Base-by-base conservation (phyloP, 2,888 invertebrate species). In the Meiosimyza platycephala region DNA sequence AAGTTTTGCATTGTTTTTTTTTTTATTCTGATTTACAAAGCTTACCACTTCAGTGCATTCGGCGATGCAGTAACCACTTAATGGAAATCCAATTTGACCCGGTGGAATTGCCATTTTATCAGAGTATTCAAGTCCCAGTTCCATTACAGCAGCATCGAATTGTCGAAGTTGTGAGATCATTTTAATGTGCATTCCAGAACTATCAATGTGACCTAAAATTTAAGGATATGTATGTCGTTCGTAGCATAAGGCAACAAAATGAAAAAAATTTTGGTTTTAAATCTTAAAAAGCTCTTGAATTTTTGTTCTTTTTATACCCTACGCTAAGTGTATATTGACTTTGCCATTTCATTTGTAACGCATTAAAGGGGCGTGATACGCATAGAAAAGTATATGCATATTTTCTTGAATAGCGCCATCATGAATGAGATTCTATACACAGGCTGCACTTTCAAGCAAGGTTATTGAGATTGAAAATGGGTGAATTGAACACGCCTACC, bases 81-180 rank as follows among this genome's bases (percentile, higher is more conserved):
- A 86, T 0, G 92, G 89, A 87, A 98, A 99, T 4, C 90, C 89
- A 67, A 90, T 88, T 82, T 94, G 94, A 4, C 90, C 89, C 0
- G 96, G 97, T 0, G 99, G 99, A 76, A 99, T 96, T 0, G 97
- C 98, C 95, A 98, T 98, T 89, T 98, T 98, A 87, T 98, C 97
- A 0, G 95, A 95, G 84, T 99, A 99, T 84, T 99, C 98, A 62
- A 99, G 88, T 0, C 99, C 99, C 5, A 99, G 88, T 87, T 99
- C 99, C 89, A 99, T 95, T 13, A 99, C 95, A 2, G 95, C 98
- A 0, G 98, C 98, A 84, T 99, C 98, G 86, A 93, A 93, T 76
- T 90, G 89, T 22, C 98, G 90, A 57, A 94, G 88, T 22, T 90
- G 88, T n/a, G 91, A 88, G 0, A 95, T 95, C 76, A 96, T 89